Base-by-base conservation (phyloP, 2,113 vertebrate genomes). In the Picathartes gymnocephalus region DNA sequence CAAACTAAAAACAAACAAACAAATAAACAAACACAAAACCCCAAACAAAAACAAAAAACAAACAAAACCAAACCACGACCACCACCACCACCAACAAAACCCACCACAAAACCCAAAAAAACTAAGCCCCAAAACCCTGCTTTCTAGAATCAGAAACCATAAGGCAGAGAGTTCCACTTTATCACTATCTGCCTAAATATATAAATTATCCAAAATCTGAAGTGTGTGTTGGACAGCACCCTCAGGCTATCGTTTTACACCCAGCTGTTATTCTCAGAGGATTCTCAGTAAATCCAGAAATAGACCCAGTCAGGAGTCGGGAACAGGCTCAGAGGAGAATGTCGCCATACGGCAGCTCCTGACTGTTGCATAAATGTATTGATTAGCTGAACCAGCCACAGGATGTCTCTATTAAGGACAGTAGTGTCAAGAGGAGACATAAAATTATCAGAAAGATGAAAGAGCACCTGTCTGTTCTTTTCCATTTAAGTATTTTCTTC, bases 241-340 rank as follows among this genome's bases (percentile, higher is more conserved):
- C 95, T 94, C 93, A 1, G 94, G 96, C 96, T 96, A 97, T 97
- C 94, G 4, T 95, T 97, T 97, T 96, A 95, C 96, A 95, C 94
- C 92, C 95, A 97, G 96, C 95, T 97, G 96, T 96, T 97, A 96
- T 95, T 96, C 95, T 96, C 93, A 86, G 85, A 96, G 84, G 92
- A 91, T 93, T 95, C 96, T 96, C 89, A 81, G 94, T 93, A 96
- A 96, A 95, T 81, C 95, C 94, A 95, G 93, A 95, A 96, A 96
- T 96, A 97, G 94, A 92, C 81, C 40, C 72, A 94, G 90, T 65
- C 89, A 88, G 91, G 64, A 95, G 79, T 89, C 15, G 0, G 79
- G 93, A 97, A 91, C 87, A 95, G 72, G 90, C 94, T 92, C 95
- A 84, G 79, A 86, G 88, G 90, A 96, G 95, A 96, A 93, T 96